These are phyloP conservation scores for Barbus barbus DNA, from an alignment of 2,113 vertebrate genomes.

Conservation along the genomic window DNA sequence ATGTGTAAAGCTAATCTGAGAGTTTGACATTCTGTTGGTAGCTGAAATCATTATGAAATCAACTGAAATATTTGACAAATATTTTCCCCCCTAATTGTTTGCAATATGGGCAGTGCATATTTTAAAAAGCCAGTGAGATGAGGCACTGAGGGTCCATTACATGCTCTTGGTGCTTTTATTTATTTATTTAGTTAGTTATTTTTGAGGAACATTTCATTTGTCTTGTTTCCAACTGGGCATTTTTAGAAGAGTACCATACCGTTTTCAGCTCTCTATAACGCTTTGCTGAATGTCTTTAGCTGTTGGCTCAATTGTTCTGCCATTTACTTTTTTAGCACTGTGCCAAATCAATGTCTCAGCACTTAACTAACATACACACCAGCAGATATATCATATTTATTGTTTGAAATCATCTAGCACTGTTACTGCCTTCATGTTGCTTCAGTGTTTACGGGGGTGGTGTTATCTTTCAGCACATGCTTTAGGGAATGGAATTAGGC, in stretches of 20 bases:
- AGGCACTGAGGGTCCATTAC: too few relatives aligned
- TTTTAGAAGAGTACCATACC: too few relatives aligned
- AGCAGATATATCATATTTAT: neutral
- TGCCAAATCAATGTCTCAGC: neutral
- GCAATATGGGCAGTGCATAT: too few relatives aligned
- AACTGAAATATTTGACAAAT: too few relatives aligned
- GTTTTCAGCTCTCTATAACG: too few relatives aligned
- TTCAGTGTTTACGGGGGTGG: neutral
- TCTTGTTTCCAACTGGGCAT: too few relatives aligned
- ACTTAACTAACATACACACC: neutral
- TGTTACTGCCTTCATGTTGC: neutral
- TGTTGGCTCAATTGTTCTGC: neutral
- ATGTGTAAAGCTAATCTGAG: neutral
- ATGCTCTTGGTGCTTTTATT: too few relatives aligned
- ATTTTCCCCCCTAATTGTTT: too few relatives aligned
- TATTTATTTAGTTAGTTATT: too few relatives aligned
- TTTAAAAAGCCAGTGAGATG: too few relatives aligned
- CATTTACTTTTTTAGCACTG: neutral
- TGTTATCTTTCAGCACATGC: conserved; percentile 26
- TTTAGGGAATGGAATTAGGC: conserved; percentile 37
- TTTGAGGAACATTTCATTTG: too few relatives aligned
- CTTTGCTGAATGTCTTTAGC: neutral
- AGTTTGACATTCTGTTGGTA: neutral
- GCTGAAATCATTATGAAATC: neutral
- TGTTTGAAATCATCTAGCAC: neutral